Evolutionary conservation across 1,140 invertebrate species (phyloP).

Genomic region (Drosophila funebris): DNA sequence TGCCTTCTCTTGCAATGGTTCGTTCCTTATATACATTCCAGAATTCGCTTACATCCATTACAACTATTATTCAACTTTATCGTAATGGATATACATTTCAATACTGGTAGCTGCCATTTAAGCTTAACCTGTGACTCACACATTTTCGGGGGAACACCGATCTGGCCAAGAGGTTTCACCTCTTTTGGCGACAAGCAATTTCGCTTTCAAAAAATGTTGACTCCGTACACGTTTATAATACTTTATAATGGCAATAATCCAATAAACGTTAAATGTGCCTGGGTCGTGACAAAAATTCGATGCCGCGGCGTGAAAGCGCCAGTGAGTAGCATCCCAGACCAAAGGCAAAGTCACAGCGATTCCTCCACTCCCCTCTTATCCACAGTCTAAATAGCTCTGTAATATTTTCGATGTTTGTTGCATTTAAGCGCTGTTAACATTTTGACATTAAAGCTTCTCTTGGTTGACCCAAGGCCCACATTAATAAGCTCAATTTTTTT

Average conservation of each 20-base stretch:
- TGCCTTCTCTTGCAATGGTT: no score
- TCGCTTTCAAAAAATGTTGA: conserved; percentile 61
- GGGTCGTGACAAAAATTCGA: conserved; percentile 74
- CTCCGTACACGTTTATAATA: conserved; percentile 27
- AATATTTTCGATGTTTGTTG: conserved; percentile 5
- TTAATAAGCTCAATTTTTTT: conserved; percentile 65
- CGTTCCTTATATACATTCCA: no score
- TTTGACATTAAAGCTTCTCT: conserved; percentile 73
- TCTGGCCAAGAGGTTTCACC: conserved; percentile 9
- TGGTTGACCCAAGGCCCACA: conserved; percentile 46
- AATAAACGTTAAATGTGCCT: conserved; percentile 73
- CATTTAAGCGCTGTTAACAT: conserved; percentile 63
- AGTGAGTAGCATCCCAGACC: no score
- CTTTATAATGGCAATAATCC: conserved; percentile 78
- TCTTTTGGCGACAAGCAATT: conserved; percentile 35
- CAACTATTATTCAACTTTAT: not conserved
- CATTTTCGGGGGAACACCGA: conserved; percentile 6
- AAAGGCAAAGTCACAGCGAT: not conserved
- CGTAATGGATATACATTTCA: conserved; percentile 15
- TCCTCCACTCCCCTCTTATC: not conserved
- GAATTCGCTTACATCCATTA: not conserved
- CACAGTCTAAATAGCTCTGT: not conserved
- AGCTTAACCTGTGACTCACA: conserved; percentile 60
- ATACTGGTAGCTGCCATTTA: conserved; percentile 50
- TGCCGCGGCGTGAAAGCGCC: conserved; percentile 67